Base-by-base conservation (phyloP, 2,113 vertebrate genomes). In the Oncorhynchus mykiss region DNA sequence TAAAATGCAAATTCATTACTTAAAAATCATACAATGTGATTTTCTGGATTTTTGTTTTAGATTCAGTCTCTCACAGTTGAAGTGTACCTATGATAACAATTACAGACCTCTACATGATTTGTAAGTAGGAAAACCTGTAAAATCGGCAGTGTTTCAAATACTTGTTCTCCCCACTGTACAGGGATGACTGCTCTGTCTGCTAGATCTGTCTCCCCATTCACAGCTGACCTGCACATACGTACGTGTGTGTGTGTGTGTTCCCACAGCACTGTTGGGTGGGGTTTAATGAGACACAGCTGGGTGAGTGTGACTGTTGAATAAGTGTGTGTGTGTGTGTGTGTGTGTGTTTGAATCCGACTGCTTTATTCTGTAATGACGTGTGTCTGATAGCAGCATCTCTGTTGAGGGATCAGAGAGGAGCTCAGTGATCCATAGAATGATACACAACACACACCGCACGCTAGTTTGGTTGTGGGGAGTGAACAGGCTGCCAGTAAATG, bases 391-490 rank as follows among this genome's bases (percentile, higher is more conserved):
- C 73, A 68, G 20, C 59, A 8, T 62, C 5, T 62, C 59, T 62
- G 59, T 74, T 48, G n/a, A 73, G 78, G 60, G 31, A 71, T 80
- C 60, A 72, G 73, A 71, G 82, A 57, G 51, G 59, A 51, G 76
- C n/a, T 80, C 70, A 62, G n/a, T n/a, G 59, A 62, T 57, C 54
- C 54, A 76, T 70, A 83, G 80, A 45, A 45, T 22, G 1, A 9
- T 39, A 62, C 64, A 62, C 2, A 67, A 67, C 31, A 73, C 1
- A 11, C 27, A 27, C 27, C n/a, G 75, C 39, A 65, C 3, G 49
- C 34, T 72, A 9, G 8, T 39, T 39, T 39, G 39, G 39, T 9
- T 45, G 39, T 45, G 39, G 8, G 9, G 39, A 45, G 8, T 45
- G 39, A 9, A 45, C 39, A 45, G 39, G 39, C 39, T 45, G 39